Evolutionary conservation across 37 sponge, comb jelly and placozoan genomes (phyloP).

Genomic region (Cliona cf. orientalis): DNA sequence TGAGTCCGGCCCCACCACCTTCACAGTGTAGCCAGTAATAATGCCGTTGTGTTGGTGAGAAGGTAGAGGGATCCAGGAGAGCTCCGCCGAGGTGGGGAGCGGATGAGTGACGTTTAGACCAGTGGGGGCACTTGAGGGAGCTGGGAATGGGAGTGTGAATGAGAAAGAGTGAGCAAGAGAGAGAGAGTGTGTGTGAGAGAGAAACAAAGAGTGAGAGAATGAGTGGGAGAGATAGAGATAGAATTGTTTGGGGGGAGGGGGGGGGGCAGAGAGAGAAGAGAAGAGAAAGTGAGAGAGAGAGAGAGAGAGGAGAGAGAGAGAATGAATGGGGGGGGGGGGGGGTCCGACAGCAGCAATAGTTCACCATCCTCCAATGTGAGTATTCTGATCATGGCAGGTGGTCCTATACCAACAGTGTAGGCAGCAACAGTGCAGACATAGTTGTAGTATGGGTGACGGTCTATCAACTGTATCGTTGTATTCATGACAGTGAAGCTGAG

Average conservation of each 20-base stretch:
- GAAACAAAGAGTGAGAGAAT: too few relatives aligned
- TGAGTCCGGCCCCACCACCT: neutral
- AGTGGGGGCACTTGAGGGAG: neutral
- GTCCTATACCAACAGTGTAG: slow-evolving; percentile 33
- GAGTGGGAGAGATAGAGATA: neutral
- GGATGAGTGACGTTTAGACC: neutral
- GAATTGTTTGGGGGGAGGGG: neutral
- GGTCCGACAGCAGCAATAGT: too few relatives aligned
- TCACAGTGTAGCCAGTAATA: slow-evolving; percentile 26
- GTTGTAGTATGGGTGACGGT: slow-evolving; percentile 27
- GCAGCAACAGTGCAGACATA: slow-evolving; percentile 28
- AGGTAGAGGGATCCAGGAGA: neutral
- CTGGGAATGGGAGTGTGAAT: too few relatives aligned
- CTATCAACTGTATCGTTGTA: neutral
- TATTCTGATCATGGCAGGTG: slow-evolving; percentile 7
- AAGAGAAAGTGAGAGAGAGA: too few relatives aligned
- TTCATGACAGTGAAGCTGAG: neutral
- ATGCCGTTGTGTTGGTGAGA: slow-evolving; percentile 14
- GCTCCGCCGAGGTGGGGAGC: neutral
- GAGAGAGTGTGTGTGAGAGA: neutral
- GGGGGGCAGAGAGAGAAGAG: neutral
- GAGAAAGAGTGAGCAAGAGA: too few relatives aligned
- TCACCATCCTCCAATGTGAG: too few relatives aligned
- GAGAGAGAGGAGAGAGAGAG: too few relatives aligned
- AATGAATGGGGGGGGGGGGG: too few relatives aligned